phyloP scores from a whole-genome alignment of 2,113 vertebrate species.

The Phyllostomus hastatus region DNA sequence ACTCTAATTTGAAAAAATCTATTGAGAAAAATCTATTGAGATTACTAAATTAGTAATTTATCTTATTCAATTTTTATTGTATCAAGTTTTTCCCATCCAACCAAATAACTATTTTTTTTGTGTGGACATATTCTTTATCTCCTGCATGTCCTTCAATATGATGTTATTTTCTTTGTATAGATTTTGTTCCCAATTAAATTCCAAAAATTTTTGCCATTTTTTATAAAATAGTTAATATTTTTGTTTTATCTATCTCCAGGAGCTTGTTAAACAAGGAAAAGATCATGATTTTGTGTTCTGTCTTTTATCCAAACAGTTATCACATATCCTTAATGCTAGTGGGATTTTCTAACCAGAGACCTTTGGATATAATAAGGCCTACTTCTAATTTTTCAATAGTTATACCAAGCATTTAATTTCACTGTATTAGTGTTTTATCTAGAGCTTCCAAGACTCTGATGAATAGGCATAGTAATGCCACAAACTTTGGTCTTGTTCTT shows the following conservation, averaged over 20 bases:
- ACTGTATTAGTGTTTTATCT: neutral
- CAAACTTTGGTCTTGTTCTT: neutral
- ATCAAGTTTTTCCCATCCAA: neutral
- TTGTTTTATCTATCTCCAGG: neutral
- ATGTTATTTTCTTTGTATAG: neutral
- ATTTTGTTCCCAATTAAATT: neutral
- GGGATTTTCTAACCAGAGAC: neutral
- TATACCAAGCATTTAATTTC: neutral
- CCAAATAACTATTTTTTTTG: neutral
- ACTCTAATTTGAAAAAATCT: neutral
- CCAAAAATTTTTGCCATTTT: neutral
- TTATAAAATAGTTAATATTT: neutral
- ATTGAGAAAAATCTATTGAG: neutral
- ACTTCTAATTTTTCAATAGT: neutral
- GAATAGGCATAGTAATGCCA: neutral
- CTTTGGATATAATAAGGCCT: neutral
- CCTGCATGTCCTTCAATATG: neutral
- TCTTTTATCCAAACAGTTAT: neutral
- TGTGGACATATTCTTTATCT: neutral
- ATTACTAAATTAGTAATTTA: neutral
- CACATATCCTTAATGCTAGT: neutral
- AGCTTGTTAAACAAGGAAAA: neutral
- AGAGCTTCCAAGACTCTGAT: neutral
- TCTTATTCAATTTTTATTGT: neutral
- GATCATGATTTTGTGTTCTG: neutral